These are phyloP conservation scores for Zaprionus inermis DNA, from an alignment of 1,140 invertebrate species.

Conservation along the genomic window DNA sequence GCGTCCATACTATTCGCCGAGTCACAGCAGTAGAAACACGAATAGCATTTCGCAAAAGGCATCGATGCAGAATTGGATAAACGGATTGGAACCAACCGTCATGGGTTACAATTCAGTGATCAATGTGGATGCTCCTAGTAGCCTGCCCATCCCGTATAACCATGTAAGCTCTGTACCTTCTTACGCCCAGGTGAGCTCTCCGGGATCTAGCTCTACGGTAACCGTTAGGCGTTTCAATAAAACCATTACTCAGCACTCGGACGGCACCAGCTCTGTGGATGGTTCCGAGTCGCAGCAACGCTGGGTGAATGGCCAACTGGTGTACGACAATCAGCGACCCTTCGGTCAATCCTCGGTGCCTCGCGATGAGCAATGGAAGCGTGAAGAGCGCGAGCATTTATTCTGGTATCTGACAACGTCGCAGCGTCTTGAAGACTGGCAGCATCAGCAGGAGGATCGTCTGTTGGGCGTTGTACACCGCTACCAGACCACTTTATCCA, in stretches of 20 bases:
- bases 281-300: constrained; percentile 66
- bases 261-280: constrained; percentile 65
- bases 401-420: constrained; percentile 73
- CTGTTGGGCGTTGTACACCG: constrained; percentile 64
- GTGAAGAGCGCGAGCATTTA: constrained; percentile 77
- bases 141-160: constrained; percentile 8
- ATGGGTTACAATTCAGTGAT: constrained; percentile 68
- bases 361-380: constrained; percentile 75
- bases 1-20: constrained; percentile 18
- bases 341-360: constrained; percentile 60
- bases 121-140: constrained; percentile 35
- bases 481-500: constrained; percentile 60
- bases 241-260: constrained; percentile 61
- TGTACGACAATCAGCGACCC: constrained; percentile 63
- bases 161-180: constrained; percentile 33
- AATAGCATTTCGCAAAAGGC: constrained; percentile 53
- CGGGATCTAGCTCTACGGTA: constrained; percentile 49
- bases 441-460: constrained; percentile 78
- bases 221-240: constrained; percentile 62
- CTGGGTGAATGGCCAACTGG: constrained; percentile 72
- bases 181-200: constrained; percentile 23
- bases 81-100: constrained; percentile 66
- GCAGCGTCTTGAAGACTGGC: constrained; percentile 71
- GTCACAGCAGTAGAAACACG: constrained; percentile 16
- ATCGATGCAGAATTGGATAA: constrained; percentile 64